Conservation (phyloP, 2,888 invertebrate genomes). For the Sphaerophoria taeniata region DNA sequence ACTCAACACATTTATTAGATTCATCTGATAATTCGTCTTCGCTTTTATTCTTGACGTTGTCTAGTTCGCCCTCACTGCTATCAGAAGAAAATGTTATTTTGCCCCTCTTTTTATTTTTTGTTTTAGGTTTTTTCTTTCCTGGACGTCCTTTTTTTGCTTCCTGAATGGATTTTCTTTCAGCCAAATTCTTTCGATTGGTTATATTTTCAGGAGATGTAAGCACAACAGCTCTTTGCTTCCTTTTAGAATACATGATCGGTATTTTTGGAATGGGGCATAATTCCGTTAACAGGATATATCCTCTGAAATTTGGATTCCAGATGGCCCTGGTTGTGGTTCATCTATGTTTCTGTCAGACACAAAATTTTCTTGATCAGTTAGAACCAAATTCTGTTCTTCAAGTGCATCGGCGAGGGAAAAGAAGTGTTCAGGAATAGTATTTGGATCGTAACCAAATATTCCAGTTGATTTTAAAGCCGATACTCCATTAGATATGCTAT, state of each 20-base stretch:
- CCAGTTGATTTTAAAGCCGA: constrained; percentile 12
- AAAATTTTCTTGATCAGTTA: too few species aligned
- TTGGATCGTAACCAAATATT: constrained; percentile 18
- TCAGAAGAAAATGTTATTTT: background rate
- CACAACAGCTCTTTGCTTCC: background rate
- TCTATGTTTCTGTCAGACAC: too few species aligned
- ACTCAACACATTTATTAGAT: constrained; percentile 18
- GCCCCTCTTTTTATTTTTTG: too few species aligned
- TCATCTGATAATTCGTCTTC: constrained; percentile 30
- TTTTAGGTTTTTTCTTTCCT: too few species aligned
- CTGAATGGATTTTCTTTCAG: too few species aligned
- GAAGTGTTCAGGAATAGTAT: constrained; percentile 20
- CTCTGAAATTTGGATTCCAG: too few species aligned
- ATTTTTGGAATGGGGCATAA: background rate
- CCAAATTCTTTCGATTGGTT: too few species aligned
- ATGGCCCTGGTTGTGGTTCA: too few species aligned
- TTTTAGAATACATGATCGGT: background rate
- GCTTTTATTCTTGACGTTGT: too few species aligned
- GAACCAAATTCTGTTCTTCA: background rate
- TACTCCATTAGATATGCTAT: constrained; percentile 6
- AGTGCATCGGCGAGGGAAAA: background rate
- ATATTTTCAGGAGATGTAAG: background rate
- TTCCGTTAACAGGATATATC: too few species aligned
- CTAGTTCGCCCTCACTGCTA: background rate
- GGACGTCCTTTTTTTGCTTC: too few species aligned